Percentiles rank a stretch among this genome's conserved stretches.
Conservation (phyloP, 2,888 invertebrate genomes). For the Drepanosiphum platanoidis region DNA sequence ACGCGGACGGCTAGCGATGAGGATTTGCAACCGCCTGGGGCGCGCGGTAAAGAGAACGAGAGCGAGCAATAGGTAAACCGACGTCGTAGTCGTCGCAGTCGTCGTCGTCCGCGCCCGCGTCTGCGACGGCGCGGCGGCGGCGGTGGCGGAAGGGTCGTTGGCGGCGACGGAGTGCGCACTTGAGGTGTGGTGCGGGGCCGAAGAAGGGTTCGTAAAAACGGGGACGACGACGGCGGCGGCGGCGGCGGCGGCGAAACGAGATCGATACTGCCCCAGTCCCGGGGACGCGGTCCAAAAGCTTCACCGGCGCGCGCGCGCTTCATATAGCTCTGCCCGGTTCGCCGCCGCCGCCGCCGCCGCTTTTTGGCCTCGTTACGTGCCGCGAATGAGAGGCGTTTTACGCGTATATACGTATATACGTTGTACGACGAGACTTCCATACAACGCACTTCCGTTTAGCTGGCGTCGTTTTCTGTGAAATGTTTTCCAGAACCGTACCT, state of each 20-base stretch:
- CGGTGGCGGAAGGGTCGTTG: constrained; percentile 64
- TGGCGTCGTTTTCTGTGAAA: no score
- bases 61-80: neutral
- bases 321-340: constrained; percentile 42
- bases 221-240: neutral
- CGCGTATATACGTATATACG: constrained; percentile 17
- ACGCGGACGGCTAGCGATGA: no score
- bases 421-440: no score
- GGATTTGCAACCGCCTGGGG: no score
- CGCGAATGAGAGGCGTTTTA: constrained; percentile 51
- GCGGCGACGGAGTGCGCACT: neutral
- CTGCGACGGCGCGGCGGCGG: constrained; percentile 64
- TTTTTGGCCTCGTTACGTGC: constrained; percentile 61
- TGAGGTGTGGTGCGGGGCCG: neutral
- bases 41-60: constrained; percentile 64
- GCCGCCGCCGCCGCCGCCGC: constrained; percentile 38
- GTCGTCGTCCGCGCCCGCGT: neutral
- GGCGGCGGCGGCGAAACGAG: constrained; percentile 28
- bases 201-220: constrained; percentile 40
- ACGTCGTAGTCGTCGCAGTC: no score
- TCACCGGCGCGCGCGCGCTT: neutral
- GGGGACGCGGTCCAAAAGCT: constrained; percentile 61
- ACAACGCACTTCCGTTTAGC: no score
- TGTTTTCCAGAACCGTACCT: no score
- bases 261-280: constrained; percentile 61